Evolutionary conservation across 2,797 vertebrate genomes (phyloP).

Genomic region (Cuniculus paca): DNA sequence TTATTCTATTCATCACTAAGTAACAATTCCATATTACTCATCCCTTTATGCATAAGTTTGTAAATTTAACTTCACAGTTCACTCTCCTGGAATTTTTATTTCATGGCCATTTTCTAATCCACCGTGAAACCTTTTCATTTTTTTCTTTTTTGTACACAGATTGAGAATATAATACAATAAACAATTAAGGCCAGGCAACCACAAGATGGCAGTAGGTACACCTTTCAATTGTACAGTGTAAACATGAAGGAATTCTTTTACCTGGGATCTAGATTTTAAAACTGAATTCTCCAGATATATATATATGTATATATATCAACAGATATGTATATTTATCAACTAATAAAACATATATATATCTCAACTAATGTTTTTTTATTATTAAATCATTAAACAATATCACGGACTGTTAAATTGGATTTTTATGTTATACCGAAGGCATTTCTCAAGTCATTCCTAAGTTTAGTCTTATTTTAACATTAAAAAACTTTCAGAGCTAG

Average conservation of each 20-base stretch:
- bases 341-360: too few relatives aligned
- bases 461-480: not conserved
- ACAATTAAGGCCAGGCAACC: constrained; percentile 58
- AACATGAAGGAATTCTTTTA: not conserved
- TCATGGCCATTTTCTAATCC: not conserved
- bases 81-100: not conserved
- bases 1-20: not conserved
- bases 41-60: not conserved
- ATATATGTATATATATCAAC: too few relatives aligned
- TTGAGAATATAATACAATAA: constrained; percentile 28
- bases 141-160: constrained; percentile 2
- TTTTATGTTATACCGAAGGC: not conserved
- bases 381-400: constrained; percentile 14
- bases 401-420: not conserved
- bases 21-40: not conserved
- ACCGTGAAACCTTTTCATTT: not conserved
- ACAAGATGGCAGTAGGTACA: constrained; percentile 80
- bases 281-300: not conserved
- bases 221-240: not conserved
- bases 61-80: not conserved
- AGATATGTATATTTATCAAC: too few relatives aligned
- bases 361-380: not conserved
- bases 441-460: not conserved
- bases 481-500: not conserved
- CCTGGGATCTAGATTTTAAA: not conserved